Conservation (phyloP, 2,888 invertebrate genomes). For the Campaea margaritaria region DNA sequence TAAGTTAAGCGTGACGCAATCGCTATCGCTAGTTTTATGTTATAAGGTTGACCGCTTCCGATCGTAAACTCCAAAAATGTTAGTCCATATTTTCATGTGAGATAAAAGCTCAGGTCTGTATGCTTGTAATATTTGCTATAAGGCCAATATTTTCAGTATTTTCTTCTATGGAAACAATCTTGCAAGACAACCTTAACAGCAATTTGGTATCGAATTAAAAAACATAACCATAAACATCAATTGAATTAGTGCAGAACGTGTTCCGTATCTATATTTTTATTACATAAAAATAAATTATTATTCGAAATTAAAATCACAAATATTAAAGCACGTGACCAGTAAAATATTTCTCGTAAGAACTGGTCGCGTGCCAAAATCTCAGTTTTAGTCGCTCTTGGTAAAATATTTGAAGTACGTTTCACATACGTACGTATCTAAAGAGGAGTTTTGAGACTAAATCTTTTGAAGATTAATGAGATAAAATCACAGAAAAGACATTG, state of each 20-base stretch:
- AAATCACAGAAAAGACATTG: conserved; percentile 22
- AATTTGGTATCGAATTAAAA: no score
- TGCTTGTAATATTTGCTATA: conserved; percentile 10
- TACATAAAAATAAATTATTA: no score
- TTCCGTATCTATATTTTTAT: no score
- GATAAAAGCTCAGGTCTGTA: conserved; percentile 29
- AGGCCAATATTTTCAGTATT: no score
- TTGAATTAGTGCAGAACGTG: no score
- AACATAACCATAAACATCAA: no score
- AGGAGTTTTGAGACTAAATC: conserved; percentile 12
- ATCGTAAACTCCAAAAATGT: conserved; percentile 40
- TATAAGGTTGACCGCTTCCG: conserved; percentile 36
- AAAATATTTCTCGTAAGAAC: conserved; percentile 32
- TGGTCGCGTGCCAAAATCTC: conserved; percentile 32
- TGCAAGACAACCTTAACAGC: no score
- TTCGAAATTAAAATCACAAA: not conserved
- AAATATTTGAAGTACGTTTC: conserved; percentile 20
- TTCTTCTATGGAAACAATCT: no score
- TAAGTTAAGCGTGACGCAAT: conserved; percentile 19
- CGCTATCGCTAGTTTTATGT: conserved; percentile 31
- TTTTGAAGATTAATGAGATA: conserved; percentile 25
- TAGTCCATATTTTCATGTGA: conserved; percentile 31
- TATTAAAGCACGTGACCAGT: conserved; percentile 7
- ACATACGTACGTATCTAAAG: conserved; percentile 15
- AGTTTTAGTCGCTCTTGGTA: conserved; percentile 19